These are phyloP conservation scores for Etheostoma cragini DNA, from an alignment of 2,113 vertebrate genomes.

Conservation along the genomic window DNA sequence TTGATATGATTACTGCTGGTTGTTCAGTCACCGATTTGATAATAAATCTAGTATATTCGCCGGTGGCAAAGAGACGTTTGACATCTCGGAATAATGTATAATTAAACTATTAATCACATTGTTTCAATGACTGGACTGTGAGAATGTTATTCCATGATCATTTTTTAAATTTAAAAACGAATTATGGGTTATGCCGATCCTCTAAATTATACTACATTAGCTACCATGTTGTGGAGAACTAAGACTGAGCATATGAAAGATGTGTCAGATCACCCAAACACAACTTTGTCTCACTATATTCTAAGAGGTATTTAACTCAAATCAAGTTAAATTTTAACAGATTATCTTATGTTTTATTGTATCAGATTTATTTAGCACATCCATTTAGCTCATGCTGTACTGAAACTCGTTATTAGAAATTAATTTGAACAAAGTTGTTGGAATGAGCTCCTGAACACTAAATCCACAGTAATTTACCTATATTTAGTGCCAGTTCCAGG, in stretches of 20 bases:
- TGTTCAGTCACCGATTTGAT: constrained; percentile 30
- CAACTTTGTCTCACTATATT: background rate
- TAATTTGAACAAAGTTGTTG: background rate
- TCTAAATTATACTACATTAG: constrained; percentile 27
- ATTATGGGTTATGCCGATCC: constrained; percentile 8
- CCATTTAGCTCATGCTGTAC: background rate
- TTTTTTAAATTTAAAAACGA: constrained; percentile 40
- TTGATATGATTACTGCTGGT: constrained; percentile 42
- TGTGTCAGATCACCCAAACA: constrained; percentile 4
- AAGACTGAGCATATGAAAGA: background rate
- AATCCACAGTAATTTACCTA: background rate
- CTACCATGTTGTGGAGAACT: constrained; percentile 5
- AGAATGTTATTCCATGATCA: constrained; percentile 3
- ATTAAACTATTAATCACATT: constrained; percentile 66
- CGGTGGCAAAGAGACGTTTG: constrained; percentile 13
- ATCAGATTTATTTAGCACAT: background rate
- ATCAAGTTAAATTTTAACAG: background rate
- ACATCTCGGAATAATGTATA: constrained; percentile 36
- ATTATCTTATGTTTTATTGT: background rate
- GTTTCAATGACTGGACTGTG: constrained; percentile 7
- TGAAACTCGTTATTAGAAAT: background rate
- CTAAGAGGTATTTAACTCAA: too few relatives aligned
- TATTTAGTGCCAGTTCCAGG: background rate
- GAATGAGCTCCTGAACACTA: background rate
- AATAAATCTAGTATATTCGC: constrained; percentile 32